Base-by-base conservation (phyloP, 2,113 vertebrate species). In the Colaptes auratus region DNA sequence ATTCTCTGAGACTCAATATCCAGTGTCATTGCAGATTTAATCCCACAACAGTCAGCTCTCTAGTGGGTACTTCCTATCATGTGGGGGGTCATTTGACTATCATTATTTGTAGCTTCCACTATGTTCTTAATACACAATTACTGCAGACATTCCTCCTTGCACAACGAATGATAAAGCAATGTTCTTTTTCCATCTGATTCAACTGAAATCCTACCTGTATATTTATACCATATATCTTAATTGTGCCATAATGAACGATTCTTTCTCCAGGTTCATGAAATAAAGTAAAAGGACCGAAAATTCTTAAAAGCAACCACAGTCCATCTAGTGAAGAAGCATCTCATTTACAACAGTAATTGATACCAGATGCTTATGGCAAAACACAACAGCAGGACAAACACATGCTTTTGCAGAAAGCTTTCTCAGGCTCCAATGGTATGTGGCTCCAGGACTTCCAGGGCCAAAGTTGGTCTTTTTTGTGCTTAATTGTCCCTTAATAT, bases 361-460 rank as follows among this genome's bases (percentile, higher is more conserved):
- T 89, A 88, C 42, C 67, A 89, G 42, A 90, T 94, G 30, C 23
- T 75, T 89, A 58, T 12, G 27, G 66, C 3, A 94, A 89, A 96
- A 85, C 16, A 17, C 35, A 50, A 46, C 7, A 81, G 20, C 42
- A 90, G 33, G 61, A 86, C 67, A 77, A 92, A 78, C 30, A 35
- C 30, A 76, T 5, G 36, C 11, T 55, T 88, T 60, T 56, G 52
- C 52, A 52, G 15, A 50, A 86, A 91, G 35, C 15, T 82, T 87
- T 83, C 35, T 89, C 55, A 31, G 39, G 20, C 55, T 85, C 30
- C 39, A 55, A 15, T 59, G 42, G 15, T 59, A 60, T 12, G 39
- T 1, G 2, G 23, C 46, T 87, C 12, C 58, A 35, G 6, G 55
- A 80, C 24, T 59, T 82, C 28, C 15, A 53, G 24, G 73, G 66